Conservation (phyloP, 2,113 vertebrate species). For the Ardeotis arabs region DNA sequence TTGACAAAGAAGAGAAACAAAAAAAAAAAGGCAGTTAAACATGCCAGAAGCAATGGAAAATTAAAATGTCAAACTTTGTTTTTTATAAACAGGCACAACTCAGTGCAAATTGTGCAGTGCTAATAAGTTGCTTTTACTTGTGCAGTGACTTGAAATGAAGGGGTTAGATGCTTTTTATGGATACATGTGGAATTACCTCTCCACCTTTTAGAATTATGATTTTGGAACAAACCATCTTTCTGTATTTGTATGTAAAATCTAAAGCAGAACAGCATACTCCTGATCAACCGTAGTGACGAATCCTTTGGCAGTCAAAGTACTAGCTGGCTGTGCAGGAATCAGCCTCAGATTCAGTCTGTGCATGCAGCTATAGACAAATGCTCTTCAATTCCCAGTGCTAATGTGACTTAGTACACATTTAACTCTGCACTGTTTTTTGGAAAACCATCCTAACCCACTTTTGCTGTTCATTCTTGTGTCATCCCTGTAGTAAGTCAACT, state of each 20-base stretch:
- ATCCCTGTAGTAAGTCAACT: background rate
- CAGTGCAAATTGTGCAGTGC: background rate
- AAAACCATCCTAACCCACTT: background rate
- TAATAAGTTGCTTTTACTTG: background rate
- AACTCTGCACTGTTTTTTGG: background rate
- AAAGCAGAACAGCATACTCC: background rate
- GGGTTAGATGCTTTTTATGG: background rate
- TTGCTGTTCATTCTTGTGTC: background rate
- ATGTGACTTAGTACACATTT: background rate
- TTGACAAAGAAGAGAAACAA: background rate
- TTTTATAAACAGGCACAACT: background rate
- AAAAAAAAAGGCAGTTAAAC: background rate
- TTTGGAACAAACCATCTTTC: background rate
- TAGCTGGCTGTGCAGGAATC: background rate
- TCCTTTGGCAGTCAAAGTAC: background rate
- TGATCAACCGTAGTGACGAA: background rate
- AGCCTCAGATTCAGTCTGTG: background rate
- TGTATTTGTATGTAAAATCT: background rate
- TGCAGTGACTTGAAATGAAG: background rate
- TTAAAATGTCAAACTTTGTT: background rate
- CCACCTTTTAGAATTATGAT: background rate
- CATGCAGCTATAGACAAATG: background rate
- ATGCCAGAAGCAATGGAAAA: conserved; percentile 6
- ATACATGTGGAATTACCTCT: background rate
- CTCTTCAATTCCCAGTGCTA: background rate